Evolutionary conservation across 2,113 vertebrate species (phyloP).

Genomic region (Paramisgurnus dabryanus): DNA sequence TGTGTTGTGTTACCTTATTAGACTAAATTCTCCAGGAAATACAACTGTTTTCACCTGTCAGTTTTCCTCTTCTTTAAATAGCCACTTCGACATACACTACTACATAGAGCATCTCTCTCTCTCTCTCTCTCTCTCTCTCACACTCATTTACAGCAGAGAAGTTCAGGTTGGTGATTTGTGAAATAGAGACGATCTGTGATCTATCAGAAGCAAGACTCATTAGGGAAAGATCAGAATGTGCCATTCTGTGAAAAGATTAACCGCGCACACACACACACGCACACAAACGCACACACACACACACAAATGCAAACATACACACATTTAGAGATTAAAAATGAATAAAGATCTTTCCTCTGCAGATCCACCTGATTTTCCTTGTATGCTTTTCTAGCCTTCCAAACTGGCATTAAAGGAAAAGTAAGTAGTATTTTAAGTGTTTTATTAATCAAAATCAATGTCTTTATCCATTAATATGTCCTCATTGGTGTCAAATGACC

Average conservation of each 20-base stretch:
- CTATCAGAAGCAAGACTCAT: conserved; percentile 26
- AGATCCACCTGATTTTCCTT: background rate
- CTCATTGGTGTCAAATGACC: too few relatives aligned
- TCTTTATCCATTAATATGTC: too few relatives aligned
- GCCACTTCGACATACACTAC: too few relatives aligned
- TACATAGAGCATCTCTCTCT: conserved; percentile 12
- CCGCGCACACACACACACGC: conserved; percentile 14
- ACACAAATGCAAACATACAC: conserved; percentile 21
- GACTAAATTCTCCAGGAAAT: background rate
- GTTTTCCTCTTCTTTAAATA: too few relatives aligned
- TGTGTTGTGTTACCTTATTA: background rate
- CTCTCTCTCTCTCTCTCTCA: background rate
- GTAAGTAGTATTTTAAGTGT: too few relatives aligned
- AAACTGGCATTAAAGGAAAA: background rate
- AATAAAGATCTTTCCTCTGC: background rate
- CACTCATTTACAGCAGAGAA: conserved; percentile 9
- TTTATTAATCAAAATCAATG: too few relatives aligned
- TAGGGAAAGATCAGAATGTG: conserved; percentile 34
- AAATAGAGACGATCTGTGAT: conserved; percentile 29
- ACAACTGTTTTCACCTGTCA: background rate
- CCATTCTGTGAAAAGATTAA: background rate
- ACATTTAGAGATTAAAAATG: conserved; percentile 6
- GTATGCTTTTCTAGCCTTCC: background rate
- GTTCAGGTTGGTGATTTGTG: background rate
- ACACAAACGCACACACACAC: conserved; percentile 19